phyloP scores from a whole-genome alignment of 2,888 invertebrate species.

The Orthosia incerta region DNA sequence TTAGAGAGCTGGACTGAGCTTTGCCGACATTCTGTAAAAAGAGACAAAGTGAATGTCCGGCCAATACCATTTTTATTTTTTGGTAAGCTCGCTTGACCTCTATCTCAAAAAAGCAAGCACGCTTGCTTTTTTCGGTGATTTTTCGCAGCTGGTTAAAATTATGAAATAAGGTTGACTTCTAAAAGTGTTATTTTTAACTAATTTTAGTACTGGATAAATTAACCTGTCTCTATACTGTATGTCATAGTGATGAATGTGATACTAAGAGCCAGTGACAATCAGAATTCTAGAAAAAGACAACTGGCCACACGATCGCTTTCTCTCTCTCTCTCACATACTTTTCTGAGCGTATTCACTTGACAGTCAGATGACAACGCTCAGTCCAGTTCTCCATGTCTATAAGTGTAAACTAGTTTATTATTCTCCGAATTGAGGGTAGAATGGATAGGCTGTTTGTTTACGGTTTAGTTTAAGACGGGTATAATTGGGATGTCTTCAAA shows the following conservation, averaged over 20 bases:
- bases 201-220: too few species aligned
- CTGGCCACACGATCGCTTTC: too few species aligned
- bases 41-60: not conserved
- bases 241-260: not conserved
- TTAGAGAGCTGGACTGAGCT: not conserved
- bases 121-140: too few species aligned
- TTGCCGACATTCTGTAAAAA: not conserved
- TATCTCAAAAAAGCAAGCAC: too few species aligned
- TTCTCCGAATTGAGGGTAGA: slow-evolving; percentile 46
- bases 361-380: not conserved
- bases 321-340: not conserved
- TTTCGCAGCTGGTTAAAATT: too few species aligned
- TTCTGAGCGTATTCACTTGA: not conserved
- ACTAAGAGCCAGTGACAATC: not conserved
- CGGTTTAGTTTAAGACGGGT: slow-evolving; percentile 24
- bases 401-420: slow-evolving; percentile 62
- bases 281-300: not conserved
- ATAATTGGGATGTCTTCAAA: slow-evolving; percentile 33
- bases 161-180: too few species aligned
- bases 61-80: not conserved
- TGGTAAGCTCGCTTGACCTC: too few species aligned
- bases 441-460: slow-evolving; percentile 66
- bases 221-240: not conserved
- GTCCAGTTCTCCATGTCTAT: not conserved
- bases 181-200: too few species aligned